These are phyloP conservation scores for Alectoris magna DNA, from an alignment of 2,797 vertebrate species.

Conservation along the genomic window DNA sequence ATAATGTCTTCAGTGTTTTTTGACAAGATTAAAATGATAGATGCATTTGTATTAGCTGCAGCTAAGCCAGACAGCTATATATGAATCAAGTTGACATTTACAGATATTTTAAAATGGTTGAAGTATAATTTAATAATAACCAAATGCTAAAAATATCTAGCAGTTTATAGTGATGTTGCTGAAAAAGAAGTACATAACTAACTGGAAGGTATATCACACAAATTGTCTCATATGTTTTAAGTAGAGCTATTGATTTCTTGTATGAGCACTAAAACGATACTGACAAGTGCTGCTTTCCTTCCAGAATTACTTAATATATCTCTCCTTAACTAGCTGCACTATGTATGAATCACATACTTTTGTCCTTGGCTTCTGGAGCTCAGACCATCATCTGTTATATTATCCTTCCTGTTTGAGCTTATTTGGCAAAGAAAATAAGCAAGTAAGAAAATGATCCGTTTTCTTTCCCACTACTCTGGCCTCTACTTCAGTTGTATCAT, in stretches of 20 bases:
- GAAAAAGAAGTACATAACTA: conserved; percentile 14
- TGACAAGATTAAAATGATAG: neutral
- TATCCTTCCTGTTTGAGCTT: conserved; percentile 69
- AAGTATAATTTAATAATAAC: conserved; percentile 44
- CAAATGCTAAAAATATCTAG: conserved; percentile 50
- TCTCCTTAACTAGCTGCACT: conserved; percentile 44
- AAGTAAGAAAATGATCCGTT: conserved; percentile 32
- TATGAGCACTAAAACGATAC: conserved; percentile 45
- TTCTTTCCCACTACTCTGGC: conserved; percentile 58
- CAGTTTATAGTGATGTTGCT: conserved; percentile 26
- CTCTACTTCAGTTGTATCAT: conserved; percentile 31
- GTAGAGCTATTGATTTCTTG: conserved; percentile 23
- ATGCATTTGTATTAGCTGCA: neutral
- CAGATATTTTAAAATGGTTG: conserved; percentile 7
- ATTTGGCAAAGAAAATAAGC: conserved; percentile 63
- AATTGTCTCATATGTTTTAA: conserved; percentile 13
- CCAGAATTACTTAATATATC: conserved; percentile 56
- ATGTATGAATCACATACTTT: conserved; percentile 49
- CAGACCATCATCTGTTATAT: conserved; percentile 36
- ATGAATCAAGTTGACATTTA: conserved; percentile 24
- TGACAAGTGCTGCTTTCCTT: conserved; percentile 64
- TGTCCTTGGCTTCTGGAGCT: conserved; percentile 37
- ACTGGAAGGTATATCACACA: conserved; percentile 34
- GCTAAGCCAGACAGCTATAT: neutral
- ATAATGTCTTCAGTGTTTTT: neutral